Evolutionary conservation across 2,888 invertebrate species (phyloP).

Genomic region (Scaptomyza reducta): DNA sequence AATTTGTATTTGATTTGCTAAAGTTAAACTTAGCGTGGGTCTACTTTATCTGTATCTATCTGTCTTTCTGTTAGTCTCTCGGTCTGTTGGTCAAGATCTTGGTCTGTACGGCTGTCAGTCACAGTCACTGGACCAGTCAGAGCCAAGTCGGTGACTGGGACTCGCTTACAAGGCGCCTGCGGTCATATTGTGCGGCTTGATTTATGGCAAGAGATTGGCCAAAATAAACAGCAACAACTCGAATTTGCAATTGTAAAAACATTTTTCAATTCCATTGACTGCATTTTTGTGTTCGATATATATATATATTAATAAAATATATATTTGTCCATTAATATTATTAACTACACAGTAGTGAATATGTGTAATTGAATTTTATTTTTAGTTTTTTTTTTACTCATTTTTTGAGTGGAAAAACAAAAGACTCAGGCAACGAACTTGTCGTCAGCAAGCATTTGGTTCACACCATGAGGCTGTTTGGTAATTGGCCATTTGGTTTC

Average conservation of each 20-base stretch:
- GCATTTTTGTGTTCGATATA: conserved; percentile 36
- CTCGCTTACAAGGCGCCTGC: conserved; percentile 78
- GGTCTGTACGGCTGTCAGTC: conserved; percentile 73
- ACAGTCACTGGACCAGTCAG: conserved; percentile 67
- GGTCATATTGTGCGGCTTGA: conserved; percentile 75
- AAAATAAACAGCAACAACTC: conserved; percentile 45
- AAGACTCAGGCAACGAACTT: conserved; percentile 68
- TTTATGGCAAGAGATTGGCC: conserved; percentile 77
- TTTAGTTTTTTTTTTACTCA: conserved; percentile 4
- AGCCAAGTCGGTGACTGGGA: conserved; percentile 66
- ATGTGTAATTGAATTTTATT: conserved; percentile 47
- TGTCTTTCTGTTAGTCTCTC: conserved; percentile 19
- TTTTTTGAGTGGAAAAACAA: conserved; percentile 35
- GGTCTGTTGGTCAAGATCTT: conserved; percentile 70
- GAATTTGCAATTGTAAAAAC: conserved; percentile 69
- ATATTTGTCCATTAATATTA: conserved; percentile 33
- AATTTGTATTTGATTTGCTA: conserved; percentile 77
- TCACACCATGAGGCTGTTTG: conserved; percentile 38
- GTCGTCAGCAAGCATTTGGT: conserved; percentile 38
- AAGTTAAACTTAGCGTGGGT: conserved; percentile 56
- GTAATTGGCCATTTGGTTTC: conserved; percentile 68
- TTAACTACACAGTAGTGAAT: conserved; percentile 38
- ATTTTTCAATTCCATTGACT: conserved; percentile 62
- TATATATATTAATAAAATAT: conserved; percentile 10
- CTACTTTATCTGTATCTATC: conserved; percentile 41